Percentiles rank a stretch among this genome's conserved stretches.
phyloP scores from a whole-genome alignment of 1,140 invertebrate genomes.

The Semibalanus balanoides region DNA sequence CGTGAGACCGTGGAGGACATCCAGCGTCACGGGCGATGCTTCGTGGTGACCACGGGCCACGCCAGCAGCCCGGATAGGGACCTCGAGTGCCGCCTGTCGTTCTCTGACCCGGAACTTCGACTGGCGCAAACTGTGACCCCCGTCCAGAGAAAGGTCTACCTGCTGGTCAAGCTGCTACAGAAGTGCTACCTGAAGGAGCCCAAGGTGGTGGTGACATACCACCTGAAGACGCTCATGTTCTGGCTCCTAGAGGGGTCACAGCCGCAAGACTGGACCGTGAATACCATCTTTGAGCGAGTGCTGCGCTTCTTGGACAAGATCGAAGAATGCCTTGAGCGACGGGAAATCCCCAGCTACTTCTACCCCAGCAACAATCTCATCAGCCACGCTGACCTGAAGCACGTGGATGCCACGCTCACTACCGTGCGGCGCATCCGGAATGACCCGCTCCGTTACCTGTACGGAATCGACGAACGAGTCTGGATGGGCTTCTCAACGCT shows the following conservation, averaged over 20 bases:
- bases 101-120: neutral
- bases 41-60: neutral
- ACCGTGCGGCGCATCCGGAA: neutral
- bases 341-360: neutral
- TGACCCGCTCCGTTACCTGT: neutral
- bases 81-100: neutral
- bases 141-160: neutral
- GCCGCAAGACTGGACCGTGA: neutral
- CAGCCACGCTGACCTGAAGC: neutral
- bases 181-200: neutral
- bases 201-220: neutral
- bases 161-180: neutral
- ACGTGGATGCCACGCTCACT: neutral
- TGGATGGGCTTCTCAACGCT: neutral
- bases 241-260: neutral
- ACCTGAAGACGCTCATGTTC: neutral
- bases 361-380: neutral
- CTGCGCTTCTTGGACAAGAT: neutral
- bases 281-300: neutral
- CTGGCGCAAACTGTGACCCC: neutral
- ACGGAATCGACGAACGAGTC: neutral
- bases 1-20: neutral
- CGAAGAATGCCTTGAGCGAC: neutral
- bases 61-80: neutral
- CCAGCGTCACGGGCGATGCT: neutral